Conservation (phyloP, 2,113 vertebrate species). For the Nesogale talazaci region DNA sequence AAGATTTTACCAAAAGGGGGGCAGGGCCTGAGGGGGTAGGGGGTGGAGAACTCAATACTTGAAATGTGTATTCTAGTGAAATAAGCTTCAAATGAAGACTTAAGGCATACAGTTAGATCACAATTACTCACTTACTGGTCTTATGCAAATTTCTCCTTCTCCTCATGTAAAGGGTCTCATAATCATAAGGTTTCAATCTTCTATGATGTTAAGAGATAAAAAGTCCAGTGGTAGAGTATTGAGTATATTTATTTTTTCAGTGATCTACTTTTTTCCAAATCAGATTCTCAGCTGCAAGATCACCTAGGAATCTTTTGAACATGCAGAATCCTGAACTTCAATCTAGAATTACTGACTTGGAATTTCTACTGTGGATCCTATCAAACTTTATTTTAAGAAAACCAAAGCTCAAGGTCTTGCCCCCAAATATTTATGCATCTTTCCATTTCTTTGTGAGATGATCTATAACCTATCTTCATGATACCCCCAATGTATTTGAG, state of each 20-base stretch:
- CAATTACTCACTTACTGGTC: background rate
- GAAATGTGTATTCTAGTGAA: background rate
- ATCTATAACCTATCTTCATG: background rate
- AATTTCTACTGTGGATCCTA: background rate
- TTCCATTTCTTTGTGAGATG: background rate
- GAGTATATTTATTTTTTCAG: background rate
- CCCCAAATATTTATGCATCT: background rate
- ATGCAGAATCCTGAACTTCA: background rate
- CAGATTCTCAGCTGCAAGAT: constrained; percentile 2
- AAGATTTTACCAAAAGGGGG: background rate
- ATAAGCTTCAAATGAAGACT: background rate
- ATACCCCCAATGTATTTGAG: background rate
- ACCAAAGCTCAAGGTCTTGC: background rate
- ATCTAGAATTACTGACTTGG: background rate
- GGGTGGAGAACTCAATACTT: background rate
- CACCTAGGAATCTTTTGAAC: background rate
- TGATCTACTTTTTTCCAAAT: background rate
- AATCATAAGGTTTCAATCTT: background rate
- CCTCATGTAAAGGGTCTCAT: background rate
- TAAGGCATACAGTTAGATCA: background rate
- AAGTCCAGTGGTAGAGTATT: background rate
- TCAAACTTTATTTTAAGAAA: constrained; percentile 22
- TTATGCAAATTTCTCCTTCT: background rate
- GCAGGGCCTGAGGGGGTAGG: too few species aligned
- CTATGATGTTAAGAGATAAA: background rate